Percentiles rank a stretch among this genome's conserved stretches.
Conservation (phyloP, 2,888 invertebrate species). For the Odontothrips loti region DNA sequence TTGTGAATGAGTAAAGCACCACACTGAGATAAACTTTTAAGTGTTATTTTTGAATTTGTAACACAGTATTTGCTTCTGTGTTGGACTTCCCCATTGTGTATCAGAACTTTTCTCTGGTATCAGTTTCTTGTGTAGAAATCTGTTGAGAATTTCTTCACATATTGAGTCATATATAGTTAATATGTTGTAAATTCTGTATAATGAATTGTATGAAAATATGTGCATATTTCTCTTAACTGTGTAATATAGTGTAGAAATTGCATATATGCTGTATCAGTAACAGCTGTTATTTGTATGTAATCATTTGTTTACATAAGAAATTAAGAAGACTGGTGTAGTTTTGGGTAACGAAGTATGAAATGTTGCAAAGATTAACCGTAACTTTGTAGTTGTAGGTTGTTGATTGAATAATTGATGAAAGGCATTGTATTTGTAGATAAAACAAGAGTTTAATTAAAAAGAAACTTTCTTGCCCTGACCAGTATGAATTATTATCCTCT, state of each 20-base stretch:
- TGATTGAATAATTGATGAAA: background rate
- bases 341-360: background rate
- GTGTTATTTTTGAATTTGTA: too few species aligned
- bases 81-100: too few species aligned
- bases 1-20: too few species aligned
- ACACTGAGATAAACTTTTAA: too few species aligned
- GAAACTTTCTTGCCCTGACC: background rate
- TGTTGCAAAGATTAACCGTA: conserved; percentile 20
- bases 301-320: background rate
- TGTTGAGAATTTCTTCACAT: too few species aligned
- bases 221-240: background rate
- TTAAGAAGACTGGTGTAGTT: conserved; percentile 25
- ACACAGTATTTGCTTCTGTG: too few species aligned
- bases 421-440: conserved; percentile 20
- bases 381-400: conserved; percentile 18
- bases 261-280: background rate
- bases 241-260: background rate
- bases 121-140: too few species aligned
- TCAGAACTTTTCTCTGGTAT: too few species aligned
- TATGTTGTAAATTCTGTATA: conserved; percentile 6
- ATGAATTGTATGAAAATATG: background rate
- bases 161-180: background rate
- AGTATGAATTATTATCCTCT: background rate
- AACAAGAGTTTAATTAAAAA: conserved; percentile 1
- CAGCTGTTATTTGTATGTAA: background rate